Evolutionary conservation across 1,140 invertebrate genomes (phyloP).

Genomic region (Delia radicum): DNA sequence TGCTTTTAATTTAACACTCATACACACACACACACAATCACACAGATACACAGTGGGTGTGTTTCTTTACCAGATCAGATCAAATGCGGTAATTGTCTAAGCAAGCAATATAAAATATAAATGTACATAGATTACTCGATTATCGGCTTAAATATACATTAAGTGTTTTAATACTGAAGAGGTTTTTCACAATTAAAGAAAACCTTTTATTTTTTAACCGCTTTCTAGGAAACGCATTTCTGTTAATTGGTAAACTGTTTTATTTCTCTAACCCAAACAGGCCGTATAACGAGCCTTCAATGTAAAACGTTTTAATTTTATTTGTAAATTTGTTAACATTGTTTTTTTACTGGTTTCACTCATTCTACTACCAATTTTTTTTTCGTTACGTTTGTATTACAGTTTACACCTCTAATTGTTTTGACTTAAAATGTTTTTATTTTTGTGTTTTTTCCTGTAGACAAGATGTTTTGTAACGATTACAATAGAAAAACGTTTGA

Average conservation of each 20-base stretch:
- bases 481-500: neutral
- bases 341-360: neutral
- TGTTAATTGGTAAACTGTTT: too few relatives aligned
- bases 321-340: neutral
- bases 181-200: too few relatives aligned
- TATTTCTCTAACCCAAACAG: too few relatives aligned
- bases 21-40: neutral
- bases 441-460: neutral
- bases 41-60: neutral
- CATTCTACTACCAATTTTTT: neutral
- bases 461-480: neutral
- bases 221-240: too few relatives aligned
- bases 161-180: too few relatives aligned
- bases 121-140: too few relatives aligned
- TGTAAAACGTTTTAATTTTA: neutral
- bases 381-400: conserved; percentile 3
- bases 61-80: neutral
- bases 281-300: too few relatives aligned
- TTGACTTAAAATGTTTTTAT: conserved; percentile 1
- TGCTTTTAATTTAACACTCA: neutral
- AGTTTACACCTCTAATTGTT: conserved; percentile 19
- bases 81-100: conserved; percentile 13
- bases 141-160: too few relatives aligned
- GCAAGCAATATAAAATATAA: neutral
- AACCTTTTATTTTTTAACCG: too few relatives aligned